These are phyloP conservation scores for Heliconius nattereri DNA, from an alignment of 1,140 invertebrate species.

Conservation along the genomic window DNA sequence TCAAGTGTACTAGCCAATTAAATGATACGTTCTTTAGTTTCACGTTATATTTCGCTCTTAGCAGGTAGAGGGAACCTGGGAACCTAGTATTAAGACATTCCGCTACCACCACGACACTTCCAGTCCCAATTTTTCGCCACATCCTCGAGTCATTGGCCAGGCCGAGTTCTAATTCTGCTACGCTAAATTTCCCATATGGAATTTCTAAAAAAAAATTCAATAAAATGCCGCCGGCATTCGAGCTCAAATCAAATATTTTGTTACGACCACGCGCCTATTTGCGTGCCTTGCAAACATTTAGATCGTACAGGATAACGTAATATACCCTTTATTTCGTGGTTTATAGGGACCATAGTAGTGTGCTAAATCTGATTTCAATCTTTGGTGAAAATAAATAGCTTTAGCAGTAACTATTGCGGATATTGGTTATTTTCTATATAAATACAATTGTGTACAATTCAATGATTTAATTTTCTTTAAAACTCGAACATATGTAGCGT, in stretches of 20 bases:
- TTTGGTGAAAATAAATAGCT: slow-evolving; percentile 1
- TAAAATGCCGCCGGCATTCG: slow-evolving; percentile 4
- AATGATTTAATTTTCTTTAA: background rate
- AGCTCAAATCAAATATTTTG: slow-evolving; percentile 17
- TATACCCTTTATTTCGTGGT: background rate
- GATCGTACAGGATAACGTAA: slow-evolving; percentile 10
- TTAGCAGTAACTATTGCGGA: slow-evolving; percentile 19
- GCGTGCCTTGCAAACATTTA: slow-evolving; percentile 17
- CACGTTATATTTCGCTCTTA: too few species aligned
- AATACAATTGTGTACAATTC: slow-evolving; percentile 12
- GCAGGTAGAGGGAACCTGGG: too few species aligned
- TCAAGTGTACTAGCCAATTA: too few species aligned
- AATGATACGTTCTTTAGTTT: too few species aligned
- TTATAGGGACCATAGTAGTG: slow-evolving; percentile 5
- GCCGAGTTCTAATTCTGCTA: background rate
- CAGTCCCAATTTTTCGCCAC: too few species aligned
- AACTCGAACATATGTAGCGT: too few species aligned
- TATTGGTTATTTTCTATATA: slow-evolving; percentile 19
- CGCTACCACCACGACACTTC: too few species aligned
- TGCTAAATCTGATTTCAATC: background rate
- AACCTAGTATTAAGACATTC: too few species aligned
- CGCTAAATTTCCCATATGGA: background rate
- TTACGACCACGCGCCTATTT: slow-evolving; percentile 17
- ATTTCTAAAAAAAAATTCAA: slow-evolving; percentile 12
- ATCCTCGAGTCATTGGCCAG: too few species aligned